Base-by-base conservation (phyloP, 2,113 vertebrate species). In the Chaenogobius annularis region DNA sequence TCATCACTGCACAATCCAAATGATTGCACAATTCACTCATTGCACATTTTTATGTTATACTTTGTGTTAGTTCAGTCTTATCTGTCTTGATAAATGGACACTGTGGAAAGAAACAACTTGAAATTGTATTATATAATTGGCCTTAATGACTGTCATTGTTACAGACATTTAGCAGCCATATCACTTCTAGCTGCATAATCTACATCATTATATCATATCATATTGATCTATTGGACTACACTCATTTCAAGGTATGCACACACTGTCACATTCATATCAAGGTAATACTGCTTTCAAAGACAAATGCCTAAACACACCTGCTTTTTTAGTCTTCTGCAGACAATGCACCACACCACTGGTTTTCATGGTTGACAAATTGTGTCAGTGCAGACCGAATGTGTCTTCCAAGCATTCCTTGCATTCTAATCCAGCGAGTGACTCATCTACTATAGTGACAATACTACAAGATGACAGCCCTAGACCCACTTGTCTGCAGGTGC, bases 361-460 rank as follows among this genome's bases (percentile, higher is more conserved):
- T 10, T 35, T 47, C 7, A 0, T 47, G n/a, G 31, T 23, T 58
- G 50, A 54, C 50, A 54, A 20, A 54, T 54, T 20, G 50, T n/a
- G 50, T 3, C 50, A 19, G 50, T 19, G 17, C 50, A 52, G 22
- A 20, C 22, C 12, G 19, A 4, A 23, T 1, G n/a, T 35, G 23
- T 37, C 26, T 37, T 64, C 17, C 61, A 15, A 40, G 61, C 61
- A 64, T 64, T 70, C 23, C 66, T 22, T 48, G 64, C 54, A 82
- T 87, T 69, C 68, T 78, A 76, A 84, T 77, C 48, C 22, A 20
- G 56, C 20, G 9, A 31, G 76, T 82, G 81, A 87, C 75, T 85
- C 85, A 81, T 65, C 72, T 15, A 14, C 65, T 71, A n/a, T n/a
- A 37, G 46, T 48, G 64, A 20, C 15, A 54, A n/a, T 70, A 76